Evolutionary conservation across 1,140 invertebrate genomes (phyloP).

Genomic region (Carposina sasakii): DNA sequence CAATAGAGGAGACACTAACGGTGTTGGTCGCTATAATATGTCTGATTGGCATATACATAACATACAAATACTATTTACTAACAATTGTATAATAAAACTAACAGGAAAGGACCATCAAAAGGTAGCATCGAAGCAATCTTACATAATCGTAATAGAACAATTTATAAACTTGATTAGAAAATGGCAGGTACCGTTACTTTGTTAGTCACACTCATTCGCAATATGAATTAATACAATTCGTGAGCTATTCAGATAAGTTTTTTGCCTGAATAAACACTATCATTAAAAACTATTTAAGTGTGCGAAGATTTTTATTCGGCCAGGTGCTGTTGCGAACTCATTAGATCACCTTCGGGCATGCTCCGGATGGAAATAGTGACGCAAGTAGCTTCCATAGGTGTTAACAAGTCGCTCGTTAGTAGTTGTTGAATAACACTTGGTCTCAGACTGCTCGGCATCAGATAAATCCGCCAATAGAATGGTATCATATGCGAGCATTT

Average conservation of each 20-base stretch:
- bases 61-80: constrained; percentile 20
- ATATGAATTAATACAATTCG: constrained; percentile 46
- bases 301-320: constrained; percentile 34
- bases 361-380: constrained; percentile 41
- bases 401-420: constrained; percentile 51
- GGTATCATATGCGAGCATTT: constrained; percentile 34
- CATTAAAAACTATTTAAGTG: constrained; percentile 44
- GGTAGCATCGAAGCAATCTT: no score
- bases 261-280: constrained; percentile 37
- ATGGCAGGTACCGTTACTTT: neutral
- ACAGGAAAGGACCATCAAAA: no score
- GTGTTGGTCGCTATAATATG: constrained; percentile 24
- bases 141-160: no score
- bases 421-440: no score
- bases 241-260: constrained; percentile 31
- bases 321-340: constrained; percentile 41
- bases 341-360: constrained; percentile 36
- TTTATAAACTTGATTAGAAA: neutral
- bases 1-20: constrained; percentile 41
- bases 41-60: constrained; percentile 24
- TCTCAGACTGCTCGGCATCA: constrained; percentile 30
- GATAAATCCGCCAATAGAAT: constrained; percentile 40
- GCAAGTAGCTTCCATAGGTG: constrained; percentile 50
- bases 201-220: constrained; percentile 31
- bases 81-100: no score